phyloP scores from a whole-genome alignment of 2,888 invertebrate species.

The Mechanitis messenoides region DNA sequence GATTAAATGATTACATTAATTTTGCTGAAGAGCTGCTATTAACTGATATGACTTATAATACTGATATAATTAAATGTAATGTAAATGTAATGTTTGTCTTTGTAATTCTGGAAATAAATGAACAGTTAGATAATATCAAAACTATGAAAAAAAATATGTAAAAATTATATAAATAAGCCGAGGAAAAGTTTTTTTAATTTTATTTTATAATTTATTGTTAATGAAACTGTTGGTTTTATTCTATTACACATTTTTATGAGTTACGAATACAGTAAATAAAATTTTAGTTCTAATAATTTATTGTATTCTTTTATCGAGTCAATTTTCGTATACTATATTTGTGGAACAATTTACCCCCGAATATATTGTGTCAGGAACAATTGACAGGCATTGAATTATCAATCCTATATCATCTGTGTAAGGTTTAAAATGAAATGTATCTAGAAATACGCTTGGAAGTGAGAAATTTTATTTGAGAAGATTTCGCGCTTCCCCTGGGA shows the following conservation, averaged over 20 bases:
- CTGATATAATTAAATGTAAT: not conserved
- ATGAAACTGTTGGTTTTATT: too few relatives aligned
- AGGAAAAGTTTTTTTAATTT: too few relatives aligned
- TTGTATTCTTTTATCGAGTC: conserved; percentile 20
- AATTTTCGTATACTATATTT: conserved; percentile 50
- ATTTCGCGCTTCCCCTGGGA: conserved; percentile 62
- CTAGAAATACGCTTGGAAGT: conserved; percentile 46
- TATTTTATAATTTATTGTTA: too few relatives aligned
- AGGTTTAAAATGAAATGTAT: conserved; percentile 28
- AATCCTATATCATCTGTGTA: conserved; percentile 26
- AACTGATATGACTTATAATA: not conserved
- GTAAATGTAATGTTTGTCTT: not conserved
- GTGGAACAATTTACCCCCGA: conserved; percentile 60
- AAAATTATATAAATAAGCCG: too few relatives aligned
- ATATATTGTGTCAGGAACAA: conserved; percentile 60
- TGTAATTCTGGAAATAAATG: too few relatives aligned
- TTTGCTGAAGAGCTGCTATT: not conserved
- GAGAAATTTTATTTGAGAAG: conserved; percentile 73
- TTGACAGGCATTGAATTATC: conserved; percentile 23
- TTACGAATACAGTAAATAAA: not conserved
- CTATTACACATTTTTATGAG: too few relatives aligned
- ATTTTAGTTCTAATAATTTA: not conserved
- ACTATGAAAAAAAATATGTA: too few relatives aligned
- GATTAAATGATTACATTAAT: conserved; percentile 1
- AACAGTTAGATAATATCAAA: too few relatives aligned